A percentile compares a stretch with the other conserved stretches of the same genome.
Evolutionary conservation across 2,888 invertebrate genomes (phyloP).

Genomic region (Heliconius sara): DNA sequence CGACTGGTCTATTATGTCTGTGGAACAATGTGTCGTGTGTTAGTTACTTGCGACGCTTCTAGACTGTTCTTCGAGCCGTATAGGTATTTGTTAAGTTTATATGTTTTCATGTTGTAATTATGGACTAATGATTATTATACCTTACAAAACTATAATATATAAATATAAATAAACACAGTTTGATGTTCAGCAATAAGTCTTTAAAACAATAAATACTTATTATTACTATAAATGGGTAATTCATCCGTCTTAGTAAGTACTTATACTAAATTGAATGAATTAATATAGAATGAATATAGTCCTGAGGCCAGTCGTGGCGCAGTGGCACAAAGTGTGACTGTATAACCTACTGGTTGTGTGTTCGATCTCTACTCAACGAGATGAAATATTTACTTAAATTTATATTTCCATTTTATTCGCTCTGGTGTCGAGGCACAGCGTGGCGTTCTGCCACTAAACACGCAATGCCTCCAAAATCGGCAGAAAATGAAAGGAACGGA

Average conservation of each 20-base stretch:
- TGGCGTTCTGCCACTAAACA: no score
- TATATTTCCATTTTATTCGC: no score
- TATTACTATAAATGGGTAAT: background rate
- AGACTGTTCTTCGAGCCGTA: slow-evolving; percentile 2
- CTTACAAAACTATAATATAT: background rate
- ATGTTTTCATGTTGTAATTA: slow-evolving; percentile 6
- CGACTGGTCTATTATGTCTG: slow-evolving; percentile 28
- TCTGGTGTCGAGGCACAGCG: no score
- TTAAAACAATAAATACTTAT: background rate
- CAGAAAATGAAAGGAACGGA: no score
- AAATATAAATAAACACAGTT: background rate
- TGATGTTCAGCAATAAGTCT: background rate
- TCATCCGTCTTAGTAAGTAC: background rate
- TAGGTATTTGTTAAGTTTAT: background rate
- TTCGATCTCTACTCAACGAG: no score
- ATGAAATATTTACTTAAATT: no score
- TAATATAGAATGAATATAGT: background rate
- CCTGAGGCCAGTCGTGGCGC: no score
- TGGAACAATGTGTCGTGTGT: slow-evolving; percentile 26
- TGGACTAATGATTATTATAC: slow-evolving; percentile 1
- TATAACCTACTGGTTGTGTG: no score
- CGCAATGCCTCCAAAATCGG: no score
- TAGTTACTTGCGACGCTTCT: slow-evolving; percentile 16
- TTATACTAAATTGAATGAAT: background rate
- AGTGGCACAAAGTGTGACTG: no score